A percentile compares a stretch with the other conserved stretches of the same genome.
Evolutionary conservation across 2,888 invertebrate genomes (phyloP).

Genomic region (Cephalotes varians): DNA sequence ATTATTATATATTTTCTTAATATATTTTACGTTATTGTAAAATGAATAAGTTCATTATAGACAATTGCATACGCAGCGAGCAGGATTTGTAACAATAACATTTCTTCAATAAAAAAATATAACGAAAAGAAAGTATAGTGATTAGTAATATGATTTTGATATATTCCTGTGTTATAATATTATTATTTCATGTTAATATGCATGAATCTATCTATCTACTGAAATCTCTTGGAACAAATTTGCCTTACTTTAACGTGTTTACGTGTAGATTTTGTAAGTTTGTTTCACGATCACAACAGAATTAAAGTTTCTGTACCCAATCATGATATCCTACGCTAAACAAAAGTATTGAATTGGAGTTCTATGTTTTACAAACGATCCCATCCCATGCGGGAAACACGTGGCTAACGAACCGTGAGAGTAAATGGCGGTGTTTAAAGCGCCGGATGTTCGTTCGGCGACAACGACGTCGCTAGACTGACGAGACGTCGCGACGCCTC

Average conservation of each 20-base stretch:
- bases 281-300: not conserved
- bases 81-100: constrained; percentile 43
- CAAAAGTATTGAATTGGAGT: constrained; percentile 49
- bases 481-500: constrained; percentile 66
- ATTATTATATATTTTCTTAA: not conserved
- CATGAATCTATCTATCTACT: too few species aligned
- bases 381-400: constrained; percentile 12
- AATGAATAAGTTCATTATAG: not conserved
- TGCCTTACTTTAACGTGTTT: not conserved
- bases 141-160: constrained; percentile 21
- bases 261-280: not conserved
- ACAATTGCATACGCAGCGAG: not conserved
- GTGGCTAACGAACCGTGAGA: constrained; percentile 63
- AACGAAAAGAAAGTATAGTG: not conserved
- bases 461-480: constrained; percentile 62
- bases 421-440: constrained; percentile 65
- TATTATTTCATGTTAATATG: not conserved
- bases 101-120: constrained; percentile 29
- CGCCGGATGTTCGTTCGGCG: constrained; percentile 60
- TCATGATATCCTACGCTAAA: constrained; percentile 43
- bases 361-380: constrained; percentile 21
- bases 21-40: constrained; percentile 6
- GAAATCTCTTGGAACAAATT: not conserved
- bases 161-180: not conserved
- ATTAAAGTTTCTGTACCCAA: constrained; percentile 48